Conservation (phyloP, 35 echinoderm and acorn worm genomes). For the Eucidaris tribuloides region DNA sequence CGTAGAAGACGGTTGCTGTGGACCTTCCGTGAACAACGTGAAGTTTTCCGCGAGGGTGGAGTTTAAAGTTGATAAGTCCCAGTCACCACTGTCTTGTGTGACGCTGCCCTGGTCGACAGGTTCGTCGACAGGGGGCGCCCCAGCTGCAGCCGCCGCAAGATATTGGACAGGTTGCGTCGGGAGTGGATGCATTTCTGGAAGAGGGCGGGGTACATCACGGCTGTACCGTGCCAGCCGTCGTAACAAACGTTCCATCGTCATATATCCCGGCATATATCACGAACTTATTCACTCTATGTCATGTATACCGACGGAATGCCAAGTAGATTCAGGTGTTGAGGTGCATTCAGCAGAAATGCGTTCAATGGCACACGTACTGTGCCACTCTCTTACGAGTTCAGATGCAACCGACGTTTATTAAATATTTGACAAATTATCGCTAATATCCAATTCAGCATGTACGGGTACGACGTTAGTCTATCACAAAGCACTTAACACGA, state of each 20-base stretch:
- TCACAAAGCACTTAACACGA: no score
- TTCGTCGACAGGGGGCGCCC: not conserved
- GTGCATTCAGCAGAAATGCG: no score
- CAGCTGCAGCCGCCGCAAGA: constrained; percentile 3
- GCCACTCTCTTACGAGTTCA: no score
- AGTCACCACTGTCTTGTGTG: not conserved
- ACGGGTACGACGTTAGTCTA: no score
- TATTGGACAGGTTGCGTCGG: not conserved
- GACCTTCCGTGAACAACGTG: constrained; percentile 9
- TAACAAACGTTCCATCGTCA: not conserved
- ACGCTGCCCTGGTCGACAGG: not conserved
- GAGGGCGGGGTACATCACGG: not conserved
- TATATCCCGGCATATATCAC: not conserved
- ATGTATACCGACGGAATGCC: no score
- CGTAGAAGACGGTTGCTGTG: not conserved
- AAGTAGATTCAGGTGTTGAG: no score
- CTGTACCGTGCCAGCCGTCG: constrained; percentile 2
- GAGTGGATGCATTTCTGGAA: constrained; percentile 3
- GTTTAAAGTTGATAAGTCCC: constrained; percentile 9
- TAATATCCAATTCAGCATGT: no score
- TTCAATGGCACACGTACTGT: no score
- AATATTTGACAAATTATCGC: no score
- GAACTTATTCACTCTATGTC: no score
- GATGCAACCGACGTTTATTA: no score
- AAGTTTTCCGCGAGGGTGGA: constrained; percentile 14